Percentiles rank a stretch among this genome's conserved stretches.
phyloP scores from a whole-genome alignment of 1,140 invertebrate species.

The Drosophila bifasciata region DNA sequence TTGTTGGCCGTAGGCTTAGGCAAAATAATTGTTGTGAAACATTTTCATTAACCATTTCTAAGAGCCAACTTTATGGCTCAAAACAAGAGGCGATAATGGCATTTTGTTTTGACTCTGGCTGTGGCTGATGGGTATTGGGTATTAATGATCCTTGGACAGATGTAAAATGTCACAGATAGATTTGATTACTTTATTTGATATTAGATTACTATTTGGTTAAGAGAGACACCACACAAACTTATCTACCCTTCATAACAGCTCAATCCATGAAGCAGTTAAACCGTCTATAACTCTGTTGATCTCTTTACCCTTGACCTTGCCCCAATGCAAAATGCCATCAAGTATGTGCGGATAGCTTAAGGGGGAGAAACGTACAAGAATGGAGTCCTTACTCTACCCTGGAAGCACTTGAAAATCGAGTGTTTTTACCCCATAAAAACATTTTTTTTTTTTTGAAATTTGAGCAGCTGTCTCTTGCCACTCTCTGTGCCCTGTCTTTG shows the following conservation, averaged over 20 bases:
- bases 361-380: background rate
- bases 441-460: constrained; percentile 32
- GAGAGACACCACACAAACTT: no score
- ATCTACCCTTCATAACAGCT: no score
- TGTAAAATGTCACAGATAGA: constrained; percentile 18
- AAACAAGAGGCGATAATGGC: constrained; percentile 31
- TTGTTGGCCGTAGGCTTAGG: constrained; percentile 9
- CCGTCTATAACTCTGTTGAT: constrained; percentile 17
- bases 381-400: constrained; percentile 5
- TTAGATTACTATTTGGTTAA: no score
- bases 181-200: no score
- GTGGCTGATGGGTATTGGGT: constrained; percentile 4
- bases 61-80: constrained; percentile 8
- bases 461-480: constrained; percentile 19
- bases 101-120: background rate
- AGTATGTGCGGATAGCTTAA: constrained; percentile 17
- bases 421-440: constrained; percentile 28
- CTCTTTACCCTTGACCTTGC: constrained; percentile 1
- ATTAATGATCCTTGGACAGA: constrained; percentile 23
- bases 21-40: constrained; percentile 18
- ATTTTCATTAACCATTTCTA: constrained; percentile 27
- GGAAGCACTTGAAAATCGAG: constrained; percentile 54
- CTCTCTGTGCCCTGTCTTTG: constrained; percentile 1
- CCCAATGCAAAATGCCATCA: constrained; percentile 27
- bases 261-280: constrained; percentile 2